Percentiles rank a stretch among this genome's conserved stretches.
Evolutionary conservation across 1,140 invertebrate species (phyloP).

Genomic region (Atta cephalotes): DNA sequence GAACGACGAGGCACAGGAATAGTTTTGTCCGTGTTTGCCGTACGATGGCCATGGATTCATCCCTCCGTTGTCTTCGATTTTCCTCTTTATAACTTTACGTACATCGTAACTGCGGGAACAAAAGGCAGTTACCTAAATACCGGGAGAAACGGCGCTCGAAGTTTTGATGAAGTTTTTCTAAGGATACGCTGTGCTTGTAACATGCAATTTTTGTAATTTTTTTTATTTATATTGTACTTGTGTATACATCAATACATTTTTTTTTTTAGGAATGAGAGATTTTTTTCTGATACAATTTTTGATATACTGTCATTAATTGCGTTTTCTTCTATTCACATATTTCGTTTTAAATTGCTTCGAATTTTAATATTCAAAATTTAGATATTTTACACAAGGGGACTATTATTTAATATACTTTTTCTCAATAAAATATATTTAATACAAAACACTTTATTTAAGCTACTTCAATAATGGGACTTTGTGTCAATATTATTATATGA

Average conservation of each 20-base stretch:
- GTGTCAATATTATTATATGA: not conserved
- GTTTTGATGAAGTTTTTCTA: conserved; percentile 48
- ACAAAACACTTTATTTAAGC: not conserved
- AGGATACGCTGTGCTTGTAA: not conserved
- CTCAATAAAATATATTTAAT: not conserved
- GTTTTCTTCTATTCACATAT: not conserved
- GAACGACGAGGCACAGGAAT: conserved; percentile 62
- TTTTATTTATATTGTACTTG: not conserved
- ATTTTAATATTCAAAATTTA: not conserved
- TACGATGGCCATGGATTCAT: conserved; percentile 42
- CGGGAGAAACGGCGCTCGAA: conserved; percentile 30
- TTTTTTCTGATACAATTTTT: not conserved
- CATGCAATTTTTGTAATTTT: not conserved
- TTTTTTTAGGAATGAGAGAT: not conserved
- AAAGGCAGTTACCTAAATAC: conserved; percentile 29
- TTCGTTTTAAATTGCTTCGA: not conserved
- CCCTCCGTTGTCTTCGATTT: conserved; percentile 28
- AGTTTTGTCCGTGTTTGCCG: conserved; percentile 71
- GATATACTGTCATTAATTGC: not conserved
- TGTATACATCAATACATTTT: not conserved
- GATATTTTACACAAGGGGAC: not conserved
- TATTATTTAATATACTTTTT: conserved; percentile 8
- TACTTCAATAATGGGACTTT: not conserved
- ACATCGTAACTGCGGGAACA: conserved; percentile 33
- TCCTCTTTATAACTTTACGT: conserved; percentile 41